Percentiles rank a stretch among this genome's conserved stretches.
These are phyloP conservation scores for Pluvialis apricaria DNA, from an alignment of 2,113 vertebrate genomes.

Conservation along the genomic window DNA sequence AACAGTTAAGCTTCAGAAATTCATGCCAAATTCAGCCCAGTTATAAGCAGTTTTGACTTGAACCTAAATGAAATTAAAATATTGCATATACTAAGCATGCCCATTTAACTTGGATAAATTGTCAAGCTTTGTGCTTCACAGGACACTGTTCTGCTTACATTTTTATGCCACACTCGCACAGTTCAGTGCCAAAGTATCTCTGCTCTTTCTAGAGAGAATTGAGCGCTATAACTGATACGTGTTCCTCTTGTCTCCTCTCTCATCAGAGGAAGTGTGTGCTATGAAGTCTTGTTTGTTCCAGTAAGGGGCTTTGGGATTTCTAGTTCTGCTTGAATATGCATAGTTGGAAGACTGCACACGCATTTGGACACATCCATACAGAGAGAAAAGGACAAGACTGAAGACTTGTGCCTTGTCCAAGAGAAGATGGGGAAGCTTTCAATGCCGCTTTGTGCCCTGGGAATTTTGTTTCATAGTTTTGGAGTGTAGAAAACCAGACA, in stretches of 20 bases:
- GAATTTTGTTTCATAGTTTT: not conserved
- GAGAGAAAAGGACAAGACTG: not conserved
- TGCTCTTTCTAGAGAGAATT: not conserved
- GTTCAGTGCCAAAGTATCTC: not conserved
- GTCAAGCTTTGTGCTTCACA: not conserved
- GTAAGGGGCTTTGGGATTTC: not conserved
- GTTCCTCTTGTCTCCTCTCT: not conserved
- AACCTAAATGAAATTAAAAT: not conserved
- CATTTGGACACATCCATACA: not conserved
- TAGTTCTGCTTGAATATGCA: not conserved
- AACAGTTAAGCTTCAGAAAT: not conserved
- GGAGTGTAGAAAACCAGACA: not conserved
- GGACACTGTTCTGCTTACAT: not conserved
- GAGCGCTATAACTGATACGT: not conserved
- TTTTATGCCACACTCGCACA: not conserved
- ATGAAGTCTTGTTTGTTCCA: not conserved
- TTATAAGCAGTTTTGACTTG: not conserved
- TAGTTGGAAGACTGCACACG: accelerated
- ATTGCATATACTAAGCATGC: not conserved
- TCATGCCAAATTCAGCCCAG: not conserved
- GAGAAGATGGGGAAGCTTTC: not conserved
- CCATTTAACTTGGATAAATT: not conserved
- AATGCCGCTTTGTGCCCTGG: not conserved
- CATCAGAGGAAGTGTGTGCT: not conserved
- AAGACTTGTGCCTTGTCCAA: not conserved